A percentile compares a stretch with the other conserved stretches of the same genome.
These are phyloP conservation scores for Artemia franciscana DNA, from an alignment of 1,140 invertebrate species.

Conservation along the genomic window DNA sequence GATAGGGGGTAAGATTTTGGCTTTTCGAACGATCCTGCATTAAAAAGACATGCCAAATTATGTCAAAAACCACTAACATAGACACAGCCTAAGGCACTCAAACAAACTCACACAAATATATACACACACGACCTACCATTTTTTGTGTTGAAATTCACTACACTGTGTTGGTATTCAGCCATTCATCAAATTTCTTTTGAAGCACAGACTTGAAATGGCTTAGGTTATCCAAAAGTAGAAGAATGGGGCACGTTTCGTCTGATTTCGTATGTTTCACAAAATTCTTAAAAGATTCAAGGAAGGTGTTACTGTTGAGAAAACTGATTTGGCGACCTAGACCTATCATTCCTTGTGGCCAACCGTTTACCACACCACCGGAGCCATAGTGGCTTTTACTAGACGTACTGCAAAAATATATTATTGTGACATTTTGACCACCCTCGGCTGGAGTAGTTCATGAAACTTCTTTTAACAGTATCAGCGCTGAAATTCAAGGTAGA, in stretches of 20 bases:
- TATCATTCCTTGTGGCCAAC: slow-evolving; percentile 18
- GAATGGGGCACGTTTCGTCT: slow-evolving; percentile 11
- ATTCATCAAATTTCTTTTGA: slow-evolving; percentile 14
- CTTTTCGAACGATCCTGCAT: slow-evolving; percentile 9
- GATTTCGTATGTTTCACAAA: no score
- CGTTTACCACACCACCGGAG: slow-evolving; percentile 21
- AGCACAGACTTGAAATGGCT: slow-evolving; percentile 17
- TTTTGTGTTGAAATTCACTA: slow-evolving; percentile 12
- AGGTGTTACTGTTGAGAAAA: slow-evolving; percentile 16
- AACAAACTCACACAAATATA: slow-evolving; percentile 12
- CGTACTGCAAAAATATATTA: slow-evolving; percentile 18
- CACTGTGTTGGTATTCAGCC: slow-evolving; percentile 13
- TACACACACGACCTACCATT: slow-evolving; percentile 5
- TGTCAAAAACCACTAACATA: slow-evolving; percentile 11
- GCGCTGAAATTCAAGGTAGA: no score
- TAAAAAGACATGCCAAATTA: slow-evolving; percentile 10
- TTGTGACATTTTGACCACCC: slow-evolving; percentile 19
- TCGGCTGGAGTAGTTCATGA: slow-evolving; percentile 20
- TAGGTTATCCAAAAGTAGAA: slow-evolving; percentile 19
- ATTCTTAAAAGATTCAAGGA: no score
- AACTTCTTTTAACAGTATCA: slow-evolving; percentile 18
- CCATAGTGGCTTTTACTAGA: slow-evolving; percentile 18
- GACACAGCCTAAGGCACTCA: no score
- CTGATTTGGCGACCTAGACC: slow-evolving; percentile 9
- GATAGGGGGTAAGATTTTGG: no score